Evolutionary conservation across 2,888 invertebrate species (phyloP).

Genomic region (Hofmannophila pseudospretella): DNA sequence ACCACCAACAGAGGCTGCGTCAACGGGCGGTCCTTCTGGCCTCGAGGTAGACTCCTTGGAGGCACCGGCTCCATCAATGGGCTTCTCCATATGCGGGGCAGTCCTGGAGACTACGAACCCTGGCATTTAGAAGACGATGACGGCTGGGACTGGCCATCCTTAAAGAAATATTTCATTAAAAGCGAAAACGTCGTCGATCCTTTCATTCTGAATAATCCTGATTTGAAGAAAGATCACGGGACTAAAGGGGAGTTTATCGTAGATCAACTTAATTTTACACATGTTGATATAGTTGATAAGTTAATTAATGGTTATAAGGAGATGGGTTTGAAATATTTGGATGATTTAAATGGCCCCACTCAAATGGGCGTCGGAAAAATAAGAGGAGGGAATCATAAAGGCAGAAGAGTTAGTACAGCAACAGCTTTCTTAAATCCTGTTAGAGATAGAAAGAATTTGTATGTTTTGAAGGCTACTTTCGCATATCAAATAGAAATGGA

Average conservation of each 20-base stretch:
- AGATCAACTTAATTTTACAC: slow-evolving; percentile 64
- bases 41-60: slow-evolving; percentile 58
- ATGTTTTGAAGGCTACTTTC: slow-evolving; percentile 49
- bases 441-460: slow-evolving; percentile 47
- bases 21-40: slow-evolving; percentile 54
- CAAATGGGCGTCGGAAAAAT: slow-evolving; percentile 77
- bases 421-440: slow-evolving; percentile 65
- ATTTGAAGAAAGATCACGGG: slow-evolving; percentile 55
- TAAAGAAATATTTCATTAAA: slow-evolving; percentile 59
- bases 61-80: slow-evolving; percentile 68
- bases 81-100: slow-evolving; percentile 58
- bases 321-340: slow-evolving; percentile 63
- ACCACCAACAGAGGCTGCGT: slow-evolving; percentile 40
- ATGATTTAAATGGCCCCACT: slow-evolving; percentile 56
- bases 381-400: slow-evolving; percentile 67
- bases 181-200: slow-evolving; percentile 62
- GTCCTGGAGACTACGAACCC: slow-evolving; percentile 49
- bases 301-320: slow-evolving; percentile 63
- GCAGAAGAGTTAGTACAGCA: slow-evolving; percentile 74
- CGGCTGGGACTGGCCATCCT: slow-evolving; percentile 61
- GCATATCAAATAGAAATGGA: slow-evolving; percentile 39
- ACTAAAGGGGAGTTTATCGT: slow-evolving; percentile 70
- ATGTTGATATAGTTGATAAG: slow-evolving; percentile 45
- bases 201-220: slow-evolving; percentile 48
- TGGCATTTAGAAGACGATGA: slow-evolving; percentile 53